These are phyloP conservation scores for Castor canadensis DNA, from an alignment of 2,113 vertebrate species.

Conservation along the genomic window DNA sequence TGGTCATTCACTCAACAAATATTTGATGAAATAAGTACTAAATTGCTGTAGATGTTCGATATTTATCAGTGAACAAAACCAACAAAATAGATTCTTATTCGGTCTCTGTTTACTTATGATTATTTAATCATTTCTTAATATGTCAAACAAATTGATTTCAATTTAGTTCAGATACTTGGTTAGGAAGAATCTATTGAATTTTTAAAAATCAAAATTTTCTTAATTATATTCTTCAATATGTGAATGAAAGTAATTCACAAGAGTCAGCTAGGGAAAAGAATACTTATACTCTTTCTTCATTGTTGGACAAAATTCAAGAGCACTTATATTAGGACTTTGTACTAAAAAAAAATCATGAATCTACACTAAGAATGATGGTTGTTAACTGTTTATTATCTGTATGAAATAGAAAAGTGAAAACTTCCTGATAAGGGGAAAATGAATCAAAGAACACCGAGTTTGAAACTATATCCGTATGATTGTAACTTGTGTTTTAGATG, in stretches of 20 bases:
- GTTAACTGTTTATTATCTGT: neutral
- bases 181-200: neutral
- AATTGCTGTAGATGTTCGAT: neutral
- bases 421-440: neutral
- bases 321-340: neutral
- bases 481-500: neutral
- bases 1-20: neutral
- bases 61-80: neutral
- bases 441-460: neutral
- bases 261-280: neutral
- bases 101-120: neutral
- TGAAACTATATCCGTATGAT: neutral
- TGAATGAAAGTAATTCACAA: neutral
- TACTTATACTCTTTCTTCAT: neutral
- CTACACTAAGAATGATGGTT: neutral
- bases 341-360: neutral
- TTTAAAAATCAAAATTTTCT: neutral
- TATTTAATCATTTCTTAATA: neutral
- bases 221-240: neutral
- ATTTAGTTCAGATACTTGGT: neutral
- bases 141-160: neutral
- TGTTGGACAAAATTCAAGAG: neutral
- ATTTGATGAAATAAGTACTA: neutral
- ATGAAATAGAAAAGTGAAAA: neutral
- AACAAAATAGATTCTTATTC: neutral